Base-by-base conservation (phyloP, 2,113 vertebrate species). In the Rhodinocichla rosea region DNA sequence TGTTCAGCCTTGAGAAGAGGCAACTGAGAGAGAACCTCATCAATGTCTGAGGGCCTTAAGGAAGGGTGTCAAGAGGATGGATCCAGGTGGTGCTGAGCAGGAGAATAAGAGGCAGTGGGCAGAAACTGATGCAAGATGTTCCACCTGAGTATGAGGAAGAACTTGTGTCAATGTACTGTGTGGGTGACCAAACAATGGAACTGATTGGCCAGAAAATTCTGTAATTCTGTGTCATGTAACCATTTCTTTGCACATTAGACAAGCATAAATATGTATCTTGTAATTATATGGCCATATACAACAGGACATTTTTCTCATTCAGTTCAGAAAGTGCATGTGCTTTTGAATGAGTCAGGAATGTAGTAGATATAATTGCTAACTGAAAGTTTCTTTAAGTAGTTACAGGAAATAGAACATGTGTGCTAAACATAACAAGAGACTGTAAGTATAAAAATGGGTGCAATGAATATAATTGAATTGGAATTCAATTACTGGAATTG, bases 341-440 rank as follows among this genome's bases (percentile, higher is more conserved):
- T 55, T 53, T 53, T 1, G 3, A 73, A 32, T 47, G 8, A 69
- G 21, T 50, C 28, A 69, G 15, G 24, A 44, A 28, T 0, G 0
- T 21, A 39, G 9, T 2, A 11, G 67, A 53, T 16, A 21, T 53
- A 70, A 78, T 2, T 32, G 19, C 40, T 74, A 82, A 59, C 47
- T 84, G 37, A 11, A 79, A 68, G 16, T 10, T 13, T 32, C 3
- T 2, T 13, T 24, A 55, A 67, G 14, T 65, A 39, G 6, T 70
- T 69, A 73, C 4, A 11, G 28, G 39, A 85, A 71, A 24, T 27
- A 12, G 19, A 92, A 82, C 11, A 30, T 0, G 0, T 23, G 45
- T 13, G 30, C 19, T 50, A 63, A 78, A 70, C 18, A 0, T 33
- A 88, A 75, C 13, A 83, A 39, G 16, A n/a, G 15, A 80, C 6